Base-by-base conservation (phyloP, 2,888 invertebrate species). In the Sinohyriopsis cumingii region DNA sequence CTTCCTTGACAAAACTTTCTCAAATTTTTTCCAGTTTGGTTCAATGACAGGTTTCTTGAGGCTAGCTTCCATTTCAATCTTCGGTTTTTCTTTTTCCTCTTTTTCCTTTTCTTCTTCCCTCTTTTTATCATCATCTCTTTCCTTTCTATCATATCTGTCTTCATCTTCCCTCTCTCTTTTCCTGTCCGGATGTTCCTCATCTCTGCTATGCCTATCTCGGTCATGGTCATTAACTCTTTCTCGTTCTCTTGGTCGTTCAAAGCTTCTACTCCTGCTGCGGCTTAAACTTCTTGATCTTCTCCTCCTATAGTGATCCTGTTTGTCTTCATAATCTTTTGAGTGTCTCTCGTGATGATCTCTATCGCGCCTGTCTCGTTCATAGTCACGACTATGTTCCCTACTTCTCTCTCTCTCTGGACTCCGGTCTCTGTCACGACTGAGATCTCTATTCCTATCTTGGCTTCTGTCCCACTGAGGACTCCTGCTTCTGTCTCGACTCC, bases 1-100 rank as follows among this genome's bases (percentile, higher is more conserved):
- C 70, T 78, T 78, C 59, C 75, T 75, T 55, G 74, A 73, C 15
- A 76, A 24, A 65, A 73, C 76, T 68, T 76, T 79, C 55, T 77
- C 77, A 75, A 77, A 73, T 33, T 77, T 75, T 33, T 77, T 75
- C 15, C 77, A 57, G 54, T 76, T 77, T 20, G 79, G 71, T 59
- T 72, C 71, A 59, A 73, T 75, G 20, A 62, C 15, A 55, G 65
- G 65, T 62, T 53, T 24, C 33, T 65, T 25, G 56, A 56, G 19
- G 25, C 15, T 33, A 25, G 45, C 62, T 63, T 59, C 73, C 56
- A 33, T 62, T 22, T 63, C 68, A 53, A 18, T 72, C 66, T 56
- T 63, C 20, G 57, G 64, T 75, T 45, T 66, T 65, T 54, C 63
- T 61, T 55, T 66, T 70, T 12, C 57, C 65, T 56, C 65, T 65